Evolutionary conservation across 1,140 invertebrate species (phyloP).

Genomic region (Lepidurus couesii): DNA sequence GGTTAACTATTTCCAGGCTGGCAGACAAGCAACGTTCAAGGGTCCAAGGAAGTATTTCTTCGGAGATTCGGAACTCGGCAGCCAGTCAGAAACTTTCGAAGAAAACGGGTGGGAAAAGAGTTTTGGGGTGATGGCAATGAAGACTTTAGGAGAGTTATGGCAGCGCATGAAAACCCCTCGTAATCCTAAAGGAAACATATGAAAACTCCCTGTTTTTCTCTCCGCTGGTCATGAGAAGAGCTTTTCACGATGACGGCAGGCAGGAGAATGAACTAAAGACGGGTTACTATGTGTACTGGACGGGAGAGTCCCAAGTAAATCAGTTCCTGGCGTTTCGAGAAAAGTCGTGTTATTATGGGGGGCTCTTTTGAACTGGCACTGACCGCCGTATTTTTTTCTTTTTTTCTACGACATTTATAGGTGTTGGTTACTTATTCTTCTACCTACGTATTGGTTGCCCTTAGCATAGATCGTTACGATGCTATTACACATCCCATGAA

Average conservation of each 20-base stretch:
- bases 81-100: background rate
- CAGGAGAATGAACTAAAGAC: background rate
- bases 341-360: too few relatives aligned
- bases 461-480: conserved; percentile 90
- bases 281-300: background rate
- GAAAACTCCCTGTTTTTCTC: background rate
- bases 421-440: conserved; percentile 84
- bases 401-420: conserved; percentile 46
- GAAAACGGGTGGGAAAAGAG: background rate
- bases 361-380: too few relatives aligned
- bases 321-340: background rate
- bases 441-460: conserved; percentile 87
- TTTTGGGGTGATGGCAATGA: conserved; percentile 18
- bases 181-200: background rate
- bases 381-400: conserved; percentile 23
- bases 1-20: background rate
- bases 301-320: background rate
- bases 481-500: conserved; percentile 93
- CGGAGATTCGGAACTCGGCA: background rate
- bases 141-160: conserved; percentile 14
- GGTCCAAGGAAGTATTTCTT: background rate
- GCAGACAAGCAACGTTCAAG: background rate
- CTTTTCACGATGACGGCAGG: background rate
- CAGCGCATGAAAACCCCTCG: background rate
- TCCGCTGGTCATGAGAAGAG: background rate